Conservation (phyloP, 2,797 vertebrate genomes). For the Anguilla anguilla region DNA sequence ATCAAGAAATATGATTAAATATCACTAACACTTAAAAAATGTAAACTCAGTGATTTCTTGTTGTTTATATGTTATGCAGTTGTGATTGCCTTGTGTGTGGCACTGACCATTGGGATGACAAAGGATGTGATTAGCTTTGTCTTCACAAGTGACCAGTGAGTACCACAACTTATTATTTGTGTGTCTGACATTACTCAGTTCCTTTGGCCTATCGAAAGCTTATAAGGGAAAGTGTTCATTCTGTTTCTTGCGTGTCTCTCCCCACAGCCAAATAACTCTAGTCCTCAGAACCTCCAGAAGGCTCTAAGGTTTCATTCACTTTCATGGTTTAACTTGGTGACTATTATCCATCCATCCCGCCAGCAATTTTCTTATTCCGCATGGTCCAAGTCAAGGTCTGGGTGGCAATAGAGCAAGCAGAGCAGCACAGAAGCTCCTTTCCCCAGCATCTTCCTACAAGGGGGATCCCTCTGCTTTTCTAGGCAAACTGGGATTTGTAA, state of each 20-base stretch:
- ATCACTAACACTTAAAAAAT: too few species aligned
- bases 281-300: neutral
- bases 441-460: too few species aligned
- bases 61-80: conserved; percentile 49
- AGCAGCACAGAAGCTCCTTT: too few species aligned
- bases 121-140: conserved; percentile 77
- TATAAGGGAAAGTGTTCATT: neutral
- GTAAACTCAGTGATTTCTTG: neutral
- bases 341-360: too few species aligned
- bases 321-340: too few species aligned
- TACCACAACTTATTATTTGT: conserved; percentile 34
- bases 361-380: too few species aligned
- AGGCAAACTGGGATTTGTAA: too few species aligned
- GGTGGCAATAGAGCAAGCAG: too few species aligned
- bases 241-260: neutral
- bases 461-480: too few species aligned
- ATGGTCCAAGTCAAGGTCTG: too few species aligned
- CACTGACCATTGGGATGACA: conserved; percentile 55
- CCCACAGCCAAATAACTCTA: too few species aligned
- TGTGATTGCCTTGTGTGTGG: conserved; percentile 60
- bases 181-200: neutral
- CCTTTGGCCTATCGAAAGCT: neutral
- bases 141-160: conserved; percentile 84
- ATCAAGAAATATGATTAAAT: too few species aligned
- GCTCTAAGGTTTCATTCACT: neutral